phyloP scores from a whole-genome alignment of 1,140 invertebrate genomes.

The Agrypnia vestita region DNA sequence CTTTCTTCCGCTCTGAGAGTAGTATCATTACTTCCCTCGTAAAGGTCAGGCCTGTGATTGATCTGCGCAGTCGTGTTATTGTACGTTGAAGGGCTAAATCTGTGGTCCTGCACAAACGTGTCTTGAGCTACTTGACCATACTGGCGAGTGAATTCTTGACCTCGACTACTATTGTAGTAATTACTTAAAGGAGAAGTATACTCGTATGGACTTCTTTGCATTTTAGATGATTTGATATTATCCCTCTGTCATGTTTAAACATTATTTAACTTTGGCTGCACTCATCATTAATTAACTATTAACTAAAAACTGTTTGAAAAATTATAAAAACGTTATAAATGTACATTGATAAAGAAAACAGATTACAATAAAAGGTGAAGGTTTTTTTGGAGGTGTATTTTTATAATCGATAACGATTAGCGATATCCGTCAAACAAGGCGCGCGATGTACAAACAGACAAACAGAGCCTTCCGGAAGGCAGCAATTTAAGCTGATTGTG shows the following conservation, averaged over 20 bases:
- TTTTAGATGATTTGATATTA: conserved; percentile 51
- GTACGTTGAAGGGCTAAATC: conserved; percentile 41
- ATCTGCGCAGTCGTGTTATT: conserved; percentile 15
- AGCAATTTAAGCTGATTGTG: conserved; percentile 6
- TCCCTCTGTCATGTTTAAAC: conserved; percentile 19
- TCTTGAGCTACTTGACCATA: conserved; percentile 54
- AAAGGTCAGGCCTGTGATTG: conserved; percentile 59
- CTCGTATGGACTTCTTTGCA: conserved; percentile 59
- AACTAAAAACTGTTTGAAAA: too few species aligned
- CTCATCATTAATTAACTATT: background rate
- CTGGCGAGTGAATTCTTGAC: conserved; percentile 49
- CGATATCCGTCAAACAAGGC: too few species aligned
- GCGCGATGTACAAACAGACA: too few species aligned
- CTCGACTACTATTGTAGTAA: conserved; percentile 50
- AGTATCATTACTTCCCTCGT: conserved; percentile 72
- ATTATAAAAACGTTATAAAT: too few species aligned
- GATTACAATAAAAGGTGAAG: too few species aligned
- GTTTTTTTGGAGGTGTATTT: too few species aligned
- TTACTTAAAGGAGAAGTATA: conserved; percentile 56
- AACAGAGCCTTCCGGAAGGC: too few species aligned
- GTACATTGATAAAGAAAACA: too few species aligned
- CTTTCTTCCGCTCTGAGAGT: conserved; percentile 71
- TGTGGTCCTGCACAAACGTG: conserved; percentile 41
- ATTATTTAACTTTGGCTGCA: conserved; percentile 5
- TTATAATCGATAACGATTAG: too few species aligned